Conservation (phyloP, 2,797 vertebrate genomes). For the Pempheris klunzingeri region DNA sequence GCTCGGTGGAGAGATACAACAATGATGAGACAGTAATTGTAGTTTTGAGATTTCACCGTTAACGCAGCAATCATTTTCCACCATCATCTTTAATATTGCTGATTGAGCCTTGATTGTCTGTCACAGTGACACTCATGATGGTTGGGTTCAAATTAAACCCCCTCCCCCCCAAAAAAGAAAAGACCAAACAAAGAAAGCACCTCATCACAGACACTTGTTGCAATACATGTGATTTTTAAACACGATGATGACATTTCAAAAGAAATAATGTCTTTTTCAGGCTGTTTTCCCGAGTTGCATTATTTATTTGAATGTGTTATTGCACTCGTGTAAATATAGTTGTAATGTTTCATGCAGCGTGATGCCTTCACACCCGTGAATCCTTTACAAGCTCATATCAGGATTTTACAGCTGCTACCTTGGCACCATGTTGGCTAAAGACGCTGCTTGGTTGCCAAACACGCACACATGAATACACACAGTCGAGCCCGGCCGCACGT, state of each 20-base stretch:
- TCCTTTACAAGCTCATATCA: conserved; percentile 30
- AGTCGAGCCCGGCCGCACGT: background rate
- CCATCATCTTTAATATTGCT: background rate
- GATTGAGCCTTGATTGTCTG: conserved; percentile 6
- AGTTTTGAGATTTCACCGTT: no score
- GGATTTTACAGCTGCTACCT: conserved; percentile 32
- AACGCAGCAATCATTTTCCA: background rate
- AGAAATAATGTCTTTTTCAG: background rate
- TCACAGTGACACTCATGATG: background rate
- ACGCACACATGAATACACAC: conserved; percentile 8
- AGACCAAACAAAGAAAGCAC: background rate
- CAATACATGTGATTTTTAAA: background rate
- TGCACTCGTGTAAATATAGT: background rate
- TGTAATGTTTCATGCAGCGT: conserved; percentile 1
- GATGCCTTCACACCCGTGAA: conserved; percentile 22
- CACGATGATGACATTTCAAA: background rate
- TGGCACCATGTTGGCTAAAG: background rate
- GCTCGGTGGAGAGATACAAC: no score
- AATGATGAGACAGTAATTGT: no score
- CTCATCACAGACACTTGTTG: background rate
- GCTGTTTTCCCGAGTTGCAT: background rate
- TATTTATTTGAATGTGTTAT: background rate
- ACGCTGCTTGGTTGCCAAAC: background rate
- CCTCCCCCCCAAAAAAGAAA: no score
- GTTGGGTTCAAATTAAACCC: background rate